A percentile compares a stretch with the other conserved stretches of the same genome.
Conservation (phyloP, 2,113 vertebrate species). For the Murina feae region DNA sequence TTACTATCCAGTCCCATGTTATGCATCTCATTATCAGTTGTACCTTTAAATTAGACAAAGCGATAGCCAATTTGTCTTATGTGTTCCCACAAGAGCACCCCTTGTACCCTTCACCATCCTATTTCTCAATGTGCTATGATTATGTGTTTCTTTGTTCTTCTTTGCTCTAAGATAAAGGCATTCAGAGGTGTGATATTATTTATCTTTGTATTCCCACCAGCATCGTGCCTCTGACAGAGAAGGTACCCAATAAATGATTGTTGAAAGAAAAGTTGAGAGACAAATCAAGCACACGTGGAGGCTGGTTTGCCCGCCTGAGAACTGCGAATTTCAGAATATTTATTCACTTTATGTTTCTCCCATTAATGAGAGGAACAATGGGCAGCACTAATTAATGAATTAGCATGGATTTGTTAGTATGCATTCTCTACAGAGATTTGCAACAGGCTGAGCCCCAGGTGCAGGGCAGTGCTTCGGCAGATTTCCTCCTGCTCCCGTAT, state of each 20-base stretch:
- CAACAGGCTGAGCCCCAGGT: constrained; percentile 42
- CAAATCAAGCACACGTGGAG: neutral
- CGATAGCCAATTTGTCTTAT: neutral
- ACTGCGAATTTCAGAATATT: neutral
- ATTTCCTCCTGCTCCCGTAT: constrained; percentile 56
- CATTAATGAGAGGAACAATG: neutral
- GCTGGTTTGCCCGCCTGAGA: neutral
- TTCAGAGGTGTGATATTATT: neutral
- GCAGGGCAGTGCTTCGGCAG: constrained; percentile 55
- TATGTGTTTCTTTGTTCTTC: neutral
- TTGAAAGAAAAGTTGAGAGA: neutral
- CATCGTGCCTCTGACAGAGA: neutral
- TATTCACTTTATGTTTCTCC: constrained; percentile 6
- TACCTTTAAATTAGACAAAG: neutral
- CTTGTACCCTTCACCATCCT: neutral
- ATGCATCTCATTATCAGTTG: neutral
- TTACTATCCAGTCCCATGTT: neutral
- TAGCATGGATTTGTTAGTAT: constrained; percentile 61
- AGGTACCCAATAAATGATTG: neutral
- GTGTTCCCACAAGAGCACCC: neutral
- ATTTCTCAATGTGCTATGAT: neutral
- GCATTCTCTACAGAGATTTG: neutral
- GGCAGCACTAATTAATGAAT: constrained; percentile 51
- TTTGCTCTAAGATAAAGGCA: neutral
- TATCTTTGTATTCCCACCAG: neutral